Percentiles rank a stretch among this genome's conserved stretches.
These are phyloP conservation scores for Stegodyphus mimosarum DNA, from an alignment of 1,140 invertebrate species.

Conservation along the genomic window DNA sequence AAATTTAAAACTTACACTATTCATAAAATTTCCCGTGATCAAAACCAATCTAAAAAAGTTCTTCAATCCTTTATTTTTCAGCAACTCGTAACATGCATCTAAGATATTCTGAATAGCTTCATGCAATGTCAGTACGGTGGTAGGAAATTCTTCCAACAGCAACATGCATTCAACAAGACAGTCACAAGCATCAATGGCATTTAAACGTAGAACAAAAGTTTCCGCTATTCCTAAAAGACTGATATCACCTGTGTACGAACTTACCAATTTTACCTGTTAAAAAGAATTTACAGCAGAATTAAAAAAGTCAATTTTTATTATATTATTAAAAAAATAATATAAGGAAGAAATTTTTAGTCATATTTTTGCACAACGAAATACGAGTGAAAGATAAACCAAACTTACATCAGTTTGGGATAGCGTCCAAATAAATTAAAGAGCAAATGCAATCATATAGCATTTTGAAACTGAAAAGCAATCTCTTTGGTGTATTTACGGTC, in stretches of 20 bases:
- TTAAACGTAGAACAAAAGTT: conserved; percentile 87
- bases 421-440: no score
- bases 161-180: conserved; percentile 90
- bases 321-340: no score
- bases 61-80: conserved; percentile 81
- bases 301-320: no score
- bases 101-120: conserved; percentile 93
- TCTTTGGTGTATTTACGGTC: no score
- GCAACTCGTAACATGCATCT: conserved; percentile 85
- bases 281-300: conserved; percentile 59
- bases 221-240: conserved; percentile 88
- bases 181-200: conserved; percentile 84
- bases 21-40: conserved; percentile 92
- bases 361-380: no score
- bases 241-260: conserved; percentile 84
- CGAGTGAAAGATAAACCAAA: no score
- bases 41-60: conserved; percentile 94
- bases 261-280: conserved; percentile 81
- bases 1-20: conserved; percentile 76
- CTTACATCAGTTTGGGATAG: no score
- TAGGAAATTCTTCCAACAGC: conserved; percentile 93
- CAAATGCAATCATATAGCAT: no score
- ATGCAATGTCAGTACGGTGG: conserved; percentile 89
- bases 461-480: no score
- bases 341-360: no score